These are phyloP conservation scores for Morinoia aosen DNA, from an alignment of 2,888 invertebrate genomes.

Conservation along the genomic window DNA sequence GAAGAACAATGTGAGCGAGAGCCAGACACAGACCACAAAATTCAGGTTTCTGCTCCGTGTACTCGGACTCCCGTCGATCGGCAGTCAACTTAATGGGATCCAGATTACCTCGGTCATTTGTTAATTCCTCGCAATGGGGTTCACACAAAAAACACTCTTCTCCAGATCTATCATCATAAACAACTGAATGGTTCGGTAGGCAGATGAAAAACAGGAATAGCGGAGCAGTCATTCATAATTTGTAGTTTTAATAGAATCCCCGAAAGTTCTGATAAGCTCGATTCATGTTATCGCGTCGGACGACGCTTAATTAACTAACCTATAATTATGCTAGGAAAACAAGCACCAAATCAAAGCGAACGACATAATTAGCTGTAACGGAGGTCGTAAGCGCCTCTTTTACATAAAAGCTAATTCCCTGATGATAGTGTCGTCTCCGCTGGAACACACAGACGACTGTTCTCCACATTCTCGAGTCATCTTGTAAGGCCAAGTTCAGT, in stretches of 20 bases:
- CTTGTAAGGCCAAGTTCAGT: not conserved
- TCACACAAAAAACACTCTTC: not conserved
- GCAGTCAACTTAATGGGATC: constrained; percentile 26
- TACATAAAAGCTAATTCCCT: constrained; percentile 5
- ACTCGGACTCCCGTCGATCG: not conserved
- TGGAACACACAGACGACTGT: not conserved
- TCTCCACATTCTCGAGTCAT: not conserved
- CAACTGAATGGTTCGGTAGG: constrained; percentile 16
- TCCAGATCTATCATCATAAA: constrained; percentile 15
- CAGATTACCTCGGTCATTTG: constrained; percentile 46
- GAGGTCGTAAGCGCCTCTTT: not conserved
- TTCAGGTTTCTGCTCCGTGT: not conserved
- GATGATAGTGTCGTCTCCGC: not conserved
- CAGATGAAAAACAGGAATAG: not conserved
- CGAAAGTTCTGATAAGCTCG: constrained; percentile 26
- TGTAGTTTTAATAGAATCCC: constrained; percentile 41
- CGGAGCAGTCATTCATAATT: constrained; percentile 46
- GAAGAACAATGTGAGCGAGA: not conserved
- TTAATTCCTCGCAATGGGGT: not conserved
- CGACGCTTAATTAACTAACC: constrained; percentile 29
- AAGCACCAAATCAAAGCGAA: constrained; percentile 46
- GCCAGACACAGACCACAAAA: not conserved
- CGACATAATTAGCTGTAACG: constrained; percentile 47
- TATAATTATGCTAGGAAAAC: constrained; percentile 36
- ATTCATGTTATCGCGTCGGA: constrained; percentile 5